A percentile compares a stretch with the other conserved stretches of the same genome.
Evolutionary conservation across 2,888 invertebrate species (phyloP).

Genomic region (Melanargia galathea): DNA sequence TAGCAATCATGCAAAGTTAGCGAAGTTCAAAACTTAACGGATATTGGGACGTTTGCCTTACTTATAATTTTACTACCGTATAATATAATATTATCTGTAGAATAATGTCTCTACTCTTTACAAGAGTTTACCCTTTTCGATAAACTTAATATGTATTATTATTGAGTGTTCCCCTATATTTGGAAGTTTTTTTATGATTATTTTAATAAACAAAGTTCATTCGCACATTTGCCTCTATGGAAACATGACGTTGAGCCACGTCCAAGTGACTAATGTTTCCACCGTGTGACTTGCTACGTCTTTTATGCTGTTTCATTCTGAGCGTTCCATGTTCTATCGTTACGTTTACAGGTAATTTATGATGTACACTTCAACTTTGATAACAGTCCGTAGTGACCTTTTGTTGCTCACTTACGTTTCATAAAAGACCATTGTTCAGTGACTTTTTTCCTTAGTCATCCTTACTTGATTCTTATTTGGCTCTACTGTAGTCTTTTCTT

Average conservation of each 20-base stretch:
- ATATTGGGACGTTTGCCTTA: too few species aligned
- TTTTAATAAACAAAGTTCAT: constrained; percentile 11
- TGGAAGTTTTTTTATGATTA: too few species aligned
- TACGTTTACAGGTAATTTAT: constrained; percentile 58
- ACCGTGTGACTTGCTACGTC: constrained; percentile 63
- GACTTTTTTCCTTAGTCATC: constrained; percentile 30
- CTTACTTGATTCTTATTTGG: constrained; percentile 20
- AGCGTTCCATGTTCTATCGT: constrained; percentile 44
- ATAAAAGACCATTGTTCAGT: constrained; percentile 32
- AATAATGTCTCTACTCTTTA: too few species aligned
- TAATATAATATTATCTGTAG: too few species aligned
- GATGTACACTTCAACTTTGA: constrained; percentile 48
- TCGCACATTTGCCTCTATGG: constrained; percentile 27
- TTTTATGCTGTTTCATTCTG: constrained; percentile 63
- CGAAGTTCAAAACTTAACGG: too few species aligned
- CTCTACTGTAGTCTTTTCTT: not conserved
- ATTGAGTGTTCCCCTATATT: too few species aligned
- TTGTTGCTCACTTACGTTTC: constrained; percentile 43
- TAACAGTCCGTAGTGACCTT: constrained; percentile 47
- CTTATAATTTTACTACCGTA: too few species aligned
- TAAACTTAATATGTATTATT: too few species aligned
- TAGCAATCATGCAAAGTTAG: too few species aligned
- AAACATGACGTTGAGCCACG: constrained; percentile 60
- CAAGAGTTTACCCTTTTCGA: too few species aligned
- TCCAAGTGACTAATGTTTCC: constrained; percentile 64